These are phyloP conservation scores for Helogale parvula DNA, from an alignment of 2,113 vertebrate species.

Conservation along the genomic window DNA sequence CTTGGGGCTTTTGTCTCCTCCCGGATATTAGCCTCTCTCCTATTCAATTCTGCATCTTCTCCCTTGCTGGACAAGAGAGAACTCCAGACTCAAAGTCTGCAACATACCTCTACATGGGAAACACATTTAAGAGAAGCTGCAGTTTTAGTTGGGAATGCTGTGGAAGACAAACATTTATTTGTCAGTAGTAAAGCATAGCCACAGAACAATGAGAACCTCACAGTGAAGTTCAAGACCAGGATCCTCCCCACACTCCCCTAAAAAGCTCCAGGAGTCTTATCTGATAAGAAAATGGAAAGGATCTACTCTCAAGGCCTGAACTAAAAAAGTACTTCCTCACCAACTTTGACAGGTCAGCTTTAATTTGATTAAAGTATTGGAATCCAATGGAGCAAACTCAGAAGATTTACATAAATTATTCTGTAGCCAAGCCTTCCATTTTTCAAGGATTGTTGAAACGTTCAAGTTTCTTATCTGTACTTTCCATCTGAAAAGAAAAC, in stretches of 20 bases:
- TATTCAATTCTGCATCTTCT: too few species aligned
- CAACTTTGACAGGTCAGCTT: neutral
- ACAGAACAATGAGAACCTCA: rapidly evolving
- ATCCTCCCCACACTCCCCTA: rapidly evolving
- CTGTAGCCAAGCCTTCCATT: neutral
- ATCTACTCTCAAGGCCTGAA: neutral
- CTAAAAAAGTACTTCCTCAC: neutral
- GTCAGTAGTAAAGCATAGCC: neutral
- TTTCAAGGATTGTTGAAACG: neutral
- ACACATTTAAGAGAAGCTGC: too few species aligned
- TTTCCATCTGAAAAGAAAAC: neutral
- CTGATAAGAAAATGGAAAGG: neutral
- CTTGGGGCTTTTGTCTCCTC: too few species aligned
- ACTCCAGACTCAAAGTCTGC: too few species aligned
- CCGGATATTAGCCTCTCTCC: too few species aligned
- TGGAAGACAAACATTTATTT: neutral
- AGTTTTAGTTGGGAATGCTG: neutral
- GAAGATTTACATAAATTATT: neutral
- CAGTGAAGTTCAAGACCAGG: neutral
- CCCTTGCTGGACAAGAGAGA: too few species aligned
- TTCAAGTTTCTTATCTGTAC: neutral
- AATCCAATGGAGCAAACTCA: neutral
- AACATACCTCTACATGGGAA: neutral
- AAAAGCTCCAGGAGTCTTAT: neutral
- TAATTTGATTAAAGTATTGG: neutral